These are phyloP conservation scores for Rachycentron canadum DNA, from an alignment of 2,797 vertebrate species.

Conservation along the genomic window DNA sequence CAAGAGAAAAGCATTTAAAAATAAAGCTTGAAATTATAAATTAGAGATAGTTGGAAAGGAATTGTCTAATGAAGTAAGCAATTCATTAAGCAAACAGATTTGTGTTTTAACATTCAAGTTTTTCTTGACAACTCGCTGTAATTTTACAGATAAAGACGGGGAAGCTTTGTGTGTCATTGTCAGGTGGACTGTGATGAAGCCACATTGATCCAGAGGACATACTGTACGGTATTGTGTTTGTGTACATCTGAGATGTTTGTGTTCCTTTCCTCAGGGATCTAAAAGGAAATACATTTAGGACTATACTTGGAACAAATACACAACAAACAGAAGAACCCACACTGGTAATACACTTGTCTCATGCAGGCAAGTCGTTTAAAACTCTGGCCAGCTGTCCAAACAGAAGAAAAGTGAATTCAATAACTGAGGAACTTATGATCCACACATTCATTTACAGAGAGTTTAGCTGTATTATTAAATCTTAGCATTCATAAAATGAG, in stretches of 20 bases:
- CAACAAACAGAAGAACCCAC: conserved; percentile 60
- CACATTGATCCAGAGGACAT: conserved; percentile 35
- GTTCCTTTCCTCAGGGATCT: conserved; percentile 65
- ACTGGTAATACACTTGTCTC: conserved; percentile 61
- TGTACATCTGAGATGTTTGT: conserved; percentile 65
- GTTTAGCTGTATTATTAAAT: conserved; percentile 48
- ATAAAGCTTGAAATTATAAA: too few species aligned
- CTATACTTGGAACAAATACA: conserved; percentile 54
- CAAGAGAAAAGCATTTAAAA: not conserved
- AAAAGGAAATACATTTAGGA: conserved; percentile 62
- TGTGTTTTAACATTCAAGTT: too few species aligned
- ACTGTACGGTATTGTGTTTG: conserved; percentile 57
- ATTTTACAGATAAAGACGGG: conserved; percentile 1
- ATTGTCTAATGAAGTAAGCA: too few species aligned
- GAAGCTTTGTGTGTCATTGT: not conserved
- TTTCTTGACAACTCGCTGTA: too few species aligned
- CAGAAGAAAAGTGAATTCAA: conserved; percentile 62
- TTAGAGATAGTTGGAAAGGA: too few species aligned
- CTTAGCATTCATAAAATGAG: conserved; percentile 55
- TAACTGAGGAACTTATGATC: conserved; percentile 59
- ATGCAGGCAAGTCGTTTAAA: conserved; percentile 64
- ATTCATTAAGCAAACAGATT: too few species aligned
- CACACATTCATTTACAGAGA: conserved; percentile 54
- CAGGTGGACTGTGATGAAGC: conserved; percentile 28
- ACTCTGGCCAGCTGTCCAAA: conserved; percentile 79